Conservation (phyloP, 2,888 invertebrate genomes). For the Horisme vitalbata region DNA sequence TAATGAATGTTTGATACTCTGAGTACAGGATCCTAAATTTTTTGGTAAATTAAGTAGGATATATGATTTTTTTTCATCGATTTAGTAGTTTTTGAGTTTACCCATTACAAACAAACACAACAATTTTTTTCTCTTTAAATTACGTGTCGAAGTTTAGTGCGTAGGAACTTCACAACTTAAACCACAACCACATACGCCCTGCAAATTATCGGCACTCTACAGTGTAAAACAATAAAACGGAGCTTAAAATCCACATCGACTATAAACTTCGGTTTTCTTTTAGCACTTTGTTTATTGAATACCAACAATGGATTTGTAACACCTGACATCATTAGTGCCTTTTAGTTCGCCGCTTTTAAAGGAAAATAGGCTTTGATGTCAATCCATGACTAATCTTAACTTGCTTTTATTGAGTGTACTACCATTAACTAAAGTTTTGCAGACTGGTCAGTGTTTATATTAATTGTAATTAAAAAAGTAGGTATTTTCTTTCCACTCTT, state of each 20-base stretch:
- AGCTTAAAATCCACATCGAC: slow-evolving; percentile 58
- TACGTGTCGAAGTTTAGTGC: too few relatives aligned
- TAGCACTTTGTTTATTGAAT: slow-evolving; percentile 60
- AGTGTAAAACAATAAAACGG: slow-evolving; percentile 42
- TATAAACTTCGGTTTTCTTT: slow-evolving; percentile 65
- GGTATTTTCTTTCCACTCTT: too few relatives aligned
- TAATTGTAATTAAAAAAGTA: too few relatives aligned
- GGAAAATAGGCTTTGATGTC: slow-evolving; percentile 21
- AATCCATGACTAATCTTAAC: slow-evolving; percentile 21
- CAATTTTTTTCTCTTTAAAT: too few relatives aligned
- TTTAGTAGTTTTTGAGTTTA: too few relatives aligned
- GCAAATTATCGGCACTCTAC: slow-evolving; percentile 8
- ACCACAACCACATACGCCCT: not conserved
- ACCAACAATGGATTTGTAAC: slow-evolving; percentile 60
- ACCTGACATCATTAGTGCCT: slow-evolving; percentile 59
- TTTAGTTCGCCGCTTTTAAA: slow-evolving; percentile 50
- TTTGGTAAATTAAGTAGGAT: too few relatives aligned
- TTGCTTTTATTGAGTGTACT: slow-evolving; percentile 21
- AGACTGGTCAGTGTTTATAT: not conserved
- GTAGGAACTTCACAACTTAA: too few relatives aligned
- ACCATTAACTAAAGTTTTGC: slow-evolving; percentile 9
- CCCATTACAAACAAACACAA: too few relatives aligned
- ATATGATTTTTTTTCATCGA: too few relatives aligned
- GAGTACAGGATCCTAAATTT: too few relatives aligned
- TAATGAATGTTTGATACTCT: too few relatives aligned